Evolutionary conservation across 2,888 invertebrate genomes (phyloP), one percentile per base, ranked within the genome.

Genomic region (Atethmia centrago): DNA sequence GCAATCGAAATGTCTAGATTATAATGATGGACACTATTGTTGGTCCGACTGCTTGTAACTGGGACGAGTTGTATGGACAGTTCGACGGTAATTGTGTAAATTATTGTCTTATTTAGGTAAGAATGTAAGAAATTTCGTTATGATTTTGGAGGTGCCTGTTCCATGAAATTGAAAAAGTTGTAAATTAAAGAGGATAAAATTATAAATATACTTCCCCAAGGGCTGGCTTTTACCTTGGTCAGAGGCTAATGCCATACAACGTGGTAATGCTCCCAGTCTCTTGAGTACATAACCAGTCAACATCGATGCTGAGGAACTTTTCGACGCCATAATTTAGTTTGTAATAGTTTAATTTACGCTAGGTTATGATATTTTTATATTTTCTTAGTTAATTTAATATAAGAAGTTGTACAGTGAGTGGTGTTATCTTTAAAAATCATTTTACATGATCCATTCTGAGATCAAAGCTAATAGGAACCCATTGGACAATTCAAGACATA

Each of bases 1-100:
- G 62, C 83, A 86, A 87, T 84, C 59, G 75, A 76, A 84, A 84
- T 68, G 84, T 80, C 76, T 80, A 68, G 83, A 74, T 68, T 72
- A 74, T 82, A 85, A 82, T 86, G 77, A 80, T 74, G 47, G 42
- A 49, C 51, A 67, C 63, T 21, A 51, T 58, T 77, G 71, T 77
- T 77, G 51, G 25, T 12, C 12, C 42, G 67, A 77, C 49, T 71
- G 74, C 71, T 81, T 74, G 82, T 67, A 45, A 68, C 74, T 69
- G 21, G 53, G 49, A 66, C n/a, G 45, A 31, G 19, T 47, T 74
- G 59, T 19, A 19, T 5, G 2, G 51, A 70, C 69, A 79, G 55
- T 67, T 67, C 49, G 49, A 4, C 19, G 79, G 42, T 49, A 56
- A 51, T 51, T 45, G n/a, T 55, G 7, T n/a, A 25, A 70, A 42